A percentile compares a stretch with the other conserved stretches of the same genome.
Conservation (phyloP, 2,888 invertebrate species). For the Drosophila anceps region DNA sequence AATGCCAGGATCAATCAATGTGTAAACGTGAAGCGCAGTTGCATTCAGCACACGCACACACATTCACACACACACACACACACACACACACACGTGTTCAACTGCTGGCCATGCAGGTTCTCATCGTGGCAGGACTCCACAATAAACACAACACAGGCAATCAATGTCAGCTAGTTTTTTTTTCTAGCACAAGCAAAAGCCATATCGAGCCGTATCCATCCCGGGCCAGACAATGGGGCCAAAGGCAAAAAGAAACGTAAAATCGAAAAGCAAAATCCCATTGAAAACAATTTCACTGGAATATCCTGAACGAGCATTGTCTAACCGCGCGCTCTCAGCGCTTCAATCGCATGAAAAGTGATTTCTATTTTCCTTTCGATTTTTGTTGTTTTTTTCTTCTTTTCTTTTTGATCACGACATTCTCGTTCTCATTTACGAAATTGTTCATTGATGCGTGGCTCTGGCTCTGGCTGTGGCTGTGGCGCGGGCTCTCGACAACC, state of each 20-base stretch:
- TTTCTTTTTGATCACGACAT: conserved; percentile 54
- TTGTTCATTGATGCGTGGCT: conserved; percentile 48
- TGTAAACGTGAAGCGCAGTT: conserved; percentile 36
- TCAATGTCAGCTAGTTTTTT: conserved; percentile 73
- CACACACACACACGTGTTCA: conserved; percentile 59
- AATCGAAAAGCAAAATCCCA: conserved; percentile 47
- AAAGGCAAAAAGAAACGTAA: conserved; percentile 25
- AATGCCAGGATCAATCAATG: conserved; percentile 52
- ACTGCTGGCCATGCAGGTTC: conserved; percentile 39
- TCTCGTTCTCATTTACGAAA: conserved; percentile 46
- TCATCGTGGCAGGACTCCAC: conserved; percentile 33
- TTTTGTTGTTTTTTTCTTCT: background rate
- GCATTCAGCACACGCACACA: conserved; percentile 23
- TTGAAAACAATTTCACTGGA: conserved; percentile 69
- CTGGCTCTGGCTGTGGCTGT: conserved; percentile 9
- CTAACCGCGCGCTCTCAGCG: conserved; percentile 23
- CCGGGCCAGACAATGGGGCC: conserved; percentile 30
- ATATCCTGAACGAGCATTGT: conserved; percentile 64
- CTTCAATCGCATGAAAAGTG: conserved; percentile 65
- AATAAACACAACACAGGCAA: conserved; percentile 71
- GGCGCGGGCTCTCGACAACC: conserved; percentile 6
- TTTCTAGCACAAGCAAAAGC: conserved; percentile 66
- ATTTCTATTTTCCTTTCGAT: conserved; percentile 44
- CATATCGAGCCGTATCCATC: conserved; percentile 32
- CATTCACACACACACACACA: no score